Conservation (phyloP, 2,888 invertebrate species). For the Drosophila falleni region DNA sequence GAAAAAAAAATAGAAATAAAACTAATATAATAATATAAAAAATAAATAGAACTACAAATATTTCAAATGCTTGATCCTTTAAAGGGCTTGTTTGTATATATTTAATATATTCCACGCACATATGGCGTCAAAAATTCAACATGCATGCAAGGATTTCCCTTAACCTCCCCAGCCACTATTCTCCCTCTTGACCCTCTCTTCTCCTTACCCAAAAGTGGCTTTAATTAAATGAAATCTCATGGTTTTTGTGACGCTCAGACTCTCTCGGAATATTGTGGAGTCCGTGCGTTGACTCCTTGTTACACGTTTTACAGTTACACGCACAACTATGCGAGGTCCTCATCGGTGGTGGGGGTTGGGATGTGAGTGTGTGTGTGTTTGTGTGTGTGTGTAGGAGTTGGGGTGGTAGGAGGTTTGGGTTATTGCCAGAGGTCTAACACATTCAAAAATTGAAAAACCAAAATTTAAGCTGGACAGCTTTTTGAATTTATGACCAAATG, state of each 20-base stretch:
- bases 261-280: conserved; percentile 21
- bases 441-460: conserved; percentile 80
- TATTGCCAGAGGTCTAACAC: conserved; percentile 55
- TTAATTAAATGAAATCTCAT: conserved; percentile 79
- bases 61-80: conserved; percentile 51
- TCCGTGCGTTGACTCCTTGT: conserved; percentile 71
- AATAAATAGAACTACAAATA: conserved; percentile 40
- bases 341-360: not conserved
- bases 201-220: conserved; percentile 52
- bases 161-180: too few relatives aligned
- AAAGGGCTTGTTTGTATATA: conserved; percentile 61
- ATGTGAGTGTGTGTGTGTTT: not conserved
- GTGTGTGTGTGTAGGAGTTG: conserved; percentile 7
- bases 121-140: conserved; percentile 76
- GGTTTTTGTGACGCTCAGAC: conserved; percentile 69
- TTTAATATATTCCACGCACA: conserved; percentile 79
- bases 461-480: conserved; percentile 79
- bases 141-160: conserved; percentile 42
- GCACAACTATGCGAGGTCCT: conserved; percentile 69
- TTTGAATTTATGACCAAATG: conserved; percentile 79
- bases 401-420: not conserved
- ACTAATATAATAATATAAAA: conserved; percentile 8
- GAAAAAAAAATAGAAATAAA: not conserved
- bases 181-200: not conserved
- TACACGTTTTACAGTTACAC: conserved; percentile 77